Base-by-base conservation (phyloP, 2,113 vertebrate species). In the Ciconia maguari region DNA sequence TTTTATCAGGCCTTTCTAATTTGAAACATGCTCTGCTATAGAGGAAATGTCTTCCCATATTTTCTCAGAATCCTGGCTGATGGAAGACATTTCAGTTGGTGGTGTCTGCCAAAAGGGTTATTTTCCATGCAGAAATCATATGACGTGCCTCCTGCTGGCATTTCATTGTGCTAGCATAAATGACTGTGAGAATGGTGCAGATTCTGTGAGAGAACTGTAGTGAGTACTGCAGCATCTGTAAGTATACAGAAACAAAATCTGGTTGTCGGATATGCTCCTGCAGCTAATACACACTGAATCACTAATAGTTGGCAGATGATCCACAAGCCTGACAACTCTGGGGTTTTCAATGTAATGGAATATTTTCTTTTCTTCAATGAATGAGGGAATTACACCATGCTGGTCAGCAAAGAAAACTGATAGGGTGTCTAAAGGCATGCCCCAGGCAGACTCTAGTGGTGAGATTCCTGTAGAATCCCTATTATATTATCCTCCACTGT, bases 51-150 rank as follows among this genome's bases (percentile, higher is more conserved):
- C 36, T 80, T 85, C 55, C 36, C 10, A 19, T 55, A 36, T 74
- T 51, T 94, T 38, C 68, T 61, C 32, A 98, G 97, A 88, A 76
- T 86, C 94, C 55, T 93, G 64, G 11, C 76, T 97, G 90, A 87
- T 91, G 42, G 76, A 96, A 93, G 94, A 91, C 85, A 85, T 64
- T 72, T 83, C 51, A 29, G 51, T 83, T 60, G 60, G 38, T 57
- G 90, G 86, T 58, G n/a, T 66, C n/a, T 99, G 98, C 86, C 98
- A 96, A 9, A 98, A 98, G 8, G 98, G 97, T 18, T 98, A 98
- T 83, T 99, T 99, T 62, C 98, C 98, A 38, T 98, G 98, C 92
- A 98, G 98, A 49, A 99, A 99, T 85, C 94, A 98, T 60, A 98
- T 62, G 2, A 97, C 91, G 10, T 99, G 98, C 60, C 95, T 99